Evolutionary conservation across 2,888 invertebrate genomes (phyloP).

Genomic region (Dynastes maya): DNA sequence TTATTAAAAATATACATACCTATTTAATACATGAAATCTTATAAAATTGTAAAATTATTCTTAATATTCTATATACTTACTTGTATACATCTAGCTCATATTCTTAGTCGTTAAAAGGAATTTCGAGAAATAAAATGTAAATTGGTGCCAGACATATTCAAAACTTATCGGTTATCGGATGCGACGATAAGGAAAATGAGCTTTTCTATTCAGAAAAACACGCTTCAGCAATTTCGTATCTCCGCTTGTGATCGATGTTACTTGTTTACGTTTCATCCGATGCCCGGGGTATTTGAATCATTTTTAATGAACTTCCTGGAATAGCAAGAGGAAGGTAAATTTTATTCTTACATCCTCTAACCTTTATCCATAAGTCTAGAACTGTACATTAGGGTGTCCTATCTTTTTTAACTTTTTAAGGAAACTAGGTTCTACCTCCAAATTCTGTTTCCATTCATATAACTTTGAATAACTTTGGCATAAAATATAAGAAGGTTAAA

Average conservation of each 20-base stretch:
- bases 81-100: not conserved
- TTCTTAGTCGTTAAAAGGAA: not conserved
- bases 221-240: conserved; percentile 36
- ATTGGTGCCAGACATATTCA: conserved; percentile 26
- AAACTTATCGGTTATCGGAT: conserved; percentile 13
- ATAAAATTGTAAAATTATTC: not conserved
- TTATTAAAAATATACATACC: conserved; percentile 1
- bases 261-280: conserved; percentile 13
- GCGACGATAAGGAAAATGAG: conserved; percentile 4
- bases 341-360: conserved; percentile 23
- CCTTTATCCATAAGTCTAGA: not conserved
- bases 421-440: too few species aligned
- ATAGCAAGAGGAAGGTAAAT: not conserved
- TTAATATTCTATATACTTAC: conserved; percentile 17
- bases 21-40: not conserved
- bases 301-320: conserved; percentile 23
- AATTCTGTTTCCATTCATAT: too few species aligned
- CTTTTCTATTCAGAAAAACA: not conserved
- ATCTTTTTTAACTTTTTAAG: too few species aligned
- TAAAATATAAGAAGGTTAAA: too few species aligned
- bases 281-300: conserved; percentile 8
- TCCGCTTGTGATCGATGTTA: conserved; percentile 40
- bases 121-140: conserved; percentile 12
- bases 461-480: too few species aligned
- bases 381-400: not conserved